Evolutionary conservation across 2,888 invertebrate species (phyloP), one percentile per base, ranked within the genome.

Genomic region (Tipula lateralis): DNA sequence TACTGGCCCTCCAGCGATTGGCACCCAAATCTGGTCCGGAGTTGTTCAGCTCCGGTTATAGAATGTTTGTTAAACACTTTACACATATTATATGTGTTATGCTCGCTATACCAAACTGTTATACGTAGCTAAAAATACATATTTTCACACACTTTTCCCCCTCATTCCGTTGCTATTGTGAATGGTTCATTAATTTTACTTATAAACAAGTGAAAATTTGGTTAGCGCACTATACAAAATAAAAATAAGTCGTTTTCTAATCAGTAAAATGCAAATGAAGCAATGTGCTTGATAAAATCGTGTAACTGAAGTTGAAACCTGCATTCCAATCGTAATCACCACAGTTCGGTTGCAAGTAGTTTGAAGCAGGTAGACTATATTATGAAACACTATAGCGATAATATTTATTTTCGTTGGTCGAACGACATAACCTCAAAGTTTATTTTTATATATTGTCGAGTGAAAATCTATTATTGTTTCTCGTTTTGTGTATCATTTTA

Each of bases 391-490:
- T 2, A 66, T 39, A n/a, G n/a, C n/a, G n/a, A n/a, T 39, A 32
- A 32, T 32, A 5, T 32, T 1, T 44, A 1, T n/a, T 44, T n/a
- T 44, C 6, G n/a, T n/a, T 1, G 44, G n/a, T 6, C 24, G 1
- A 1, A 1, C n/a, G n/a, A 2, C 66, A 6, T 66, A 66, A 66
- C 66, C 66, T 66, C 66, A 66, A 66, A 66, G 66, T 66, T 66
- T 66, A 66, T 66, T 66, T 66, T 66, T 66, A 66, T 66, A 66
- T 66, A 9, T 66, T 66, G 19, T 66, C 24, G 24, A 66, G 66
- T 66, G 66, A 66, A 66, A 66, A 66, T 66, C 66, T 66, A 66
- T 66, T 66, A 66, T 66, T 66, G 66, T 66, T 66, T 66, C 24
- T 66, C 66, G 66, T 66, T 66, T 24, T 50, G 44, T 50, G 16